These are phyloP conservation scores for Choreutis nemorana DNA, from an alignment of 2,888 invertebrate genomes.

Conservation along the genomic window DNA sequence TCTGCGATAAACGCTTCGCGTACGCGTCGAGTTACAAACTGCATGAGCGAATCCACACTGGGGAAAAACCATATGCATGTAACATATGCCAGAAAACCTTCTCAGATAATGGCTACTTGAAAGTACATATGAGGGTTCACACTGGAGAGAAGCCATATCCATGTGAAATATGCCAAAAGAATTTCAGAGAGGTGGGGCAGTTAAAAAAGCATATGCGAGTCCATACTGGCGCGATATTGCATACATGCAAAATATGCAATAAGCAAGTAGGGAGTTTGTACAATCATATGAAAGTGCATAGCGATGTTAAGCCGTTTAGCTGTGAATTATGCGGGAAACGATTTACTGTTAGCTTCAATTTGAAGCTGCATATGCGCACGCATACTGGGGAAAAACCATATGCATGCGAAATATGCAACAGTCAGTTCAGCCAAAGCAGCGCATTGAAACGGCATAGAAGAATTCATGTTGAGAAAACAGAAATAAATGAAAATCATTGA, in stretches of 20 bases:
- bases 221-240: constrained; percentile 43
- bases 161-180: constrained; percentile 41
- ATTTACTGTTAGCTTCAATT: constrained; percentile 30
- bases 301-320: constrained; percentile 28
- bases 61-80: constrained; percentile 39
- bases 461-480: constrained; percentile 14
- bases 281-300: constrained; percentile 45
- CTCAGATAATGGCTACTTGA: constrained; percentile 50
- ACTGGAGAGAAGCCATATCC: constrained; percentile 42
- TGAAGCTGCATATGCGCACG: constrained; percentile 33
- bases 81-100: constrained; percentile 47
- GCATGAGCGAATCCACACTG: constrained; percentile 46
- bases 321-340: constrained; percentile 36
- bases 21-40: constrained; percentile 51
- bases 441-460: constrained; percentile 31
- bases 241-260: constrained; percentile 48
- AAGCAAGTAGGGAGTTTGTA: constrained; percentile 49
- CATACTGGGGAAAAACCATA: constrained; percentile 28
- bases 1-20: constrained; percentile 42
- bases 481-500: too few relatives aligned
- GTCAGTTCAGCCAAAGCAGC: constrained; percentile 30
- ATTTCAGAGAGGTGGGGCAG: constrained; percentile 43
- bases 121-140: constrained; percentile 49
- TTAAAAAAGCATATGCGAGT: constrained; percentile 45
- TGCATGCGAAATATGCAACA: constrained; percentile 25